Evolutionary conservation across 2,113 vertebrate species (phyloP).

Genomic region (Chascanopsetta lugubris): DNA sequence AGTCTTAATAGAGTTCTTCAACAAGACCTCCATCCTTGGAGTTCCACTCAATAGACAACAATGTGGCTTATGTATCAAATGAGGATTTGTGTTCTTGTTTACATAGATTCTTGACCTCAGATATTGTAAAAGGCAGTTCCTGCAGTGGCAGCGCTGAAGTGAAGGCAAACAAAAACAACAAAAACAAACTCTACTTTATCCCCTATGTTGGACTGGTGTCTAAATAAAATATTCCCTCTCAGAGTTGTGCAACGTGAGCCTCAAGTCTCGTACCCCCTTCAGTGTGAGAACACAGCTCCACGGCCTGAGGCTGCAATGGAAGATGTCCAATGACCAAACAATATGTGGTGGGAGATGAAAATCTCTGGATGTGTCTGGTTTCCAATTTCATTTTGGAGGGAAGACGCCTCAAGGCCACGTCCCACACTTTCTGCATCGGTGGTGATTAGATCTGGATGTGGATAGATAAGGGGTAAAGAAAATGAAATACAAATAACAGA

Average conservation of each 20-base stretch:
- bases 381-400: conserved; percentile 53
- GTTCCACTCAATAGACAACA: not conserved
- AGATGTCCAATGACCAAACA: conserved; percentile 42
- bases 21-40: no score
- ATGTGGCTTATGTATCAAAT: not conserved
- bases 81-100: not conserved
- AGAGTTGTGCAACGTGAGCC: conserved; percentile 23
- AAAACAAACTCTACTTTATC: no score
- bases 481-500: conserved; percentile 20
- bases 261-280: conserved; percentile 14
- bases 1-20: not conserved
- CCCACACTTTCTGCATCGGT: conserved; percentile 47
- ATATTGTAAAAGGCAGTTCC: no score
- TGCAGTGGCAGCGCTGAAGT: no score
- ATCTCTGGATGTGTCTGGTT: conserved; percentile 41
- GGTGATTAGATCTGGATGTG: conserved; percentile 45
- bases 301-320: conserved; percentile 29
- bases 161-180: no score
- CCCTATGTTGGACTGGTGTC: not conserved
- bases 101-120: not conserved
- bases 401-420: conserved; percentile 20
- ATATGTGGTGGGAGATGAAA: conserved; percentile 44
- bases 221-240: conserved; percentile 7
- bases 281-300: conserved; percentile 21
- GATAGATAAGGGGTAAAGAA: conserved; percentile 25